Base-by-base conservation (phyloP, 1,140 invertebrate species). In the Argopecten irradians region DNA sequence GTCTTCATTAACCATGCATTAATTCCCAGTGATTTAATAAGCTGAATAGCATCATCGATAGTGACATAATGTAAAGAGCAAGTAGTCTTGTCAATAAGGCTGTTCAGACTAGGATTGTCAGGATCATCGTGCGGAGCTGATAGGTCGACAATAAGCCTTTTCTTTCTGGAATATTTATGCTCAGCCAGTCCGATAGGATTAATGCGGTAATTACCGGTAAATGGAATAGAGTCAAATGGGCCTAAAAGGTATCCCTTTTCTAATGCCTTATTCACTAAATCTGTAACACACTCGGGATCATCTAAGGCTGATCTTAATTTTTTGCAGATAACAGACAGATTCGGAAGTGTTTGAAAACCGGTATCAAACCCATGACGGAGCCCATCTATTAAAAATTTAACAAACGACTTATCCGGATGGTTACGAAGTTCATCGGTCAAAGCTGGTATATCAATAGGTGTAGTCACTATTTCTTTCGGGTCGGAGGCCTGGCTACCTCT, bases 221-320 rank as follows among this genome's bases (percentile, higher is more conserved):
- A 89, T 9, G 88, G 88, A 1, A 82, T 35, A 39, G 2, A 34
- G 16, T 83, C 8, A 86, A 89, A 91, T 7, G 90, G 90, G 14
- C 88, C 85, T 16, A 86, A 9, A 0, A 91, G 32, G 41, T 86
- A 91, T 1, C 88, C 90, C 34, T 89, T 91, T 2, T 82, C 7
- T 39, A 89, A 1, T 88, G 89, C 90, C 1, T 83, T 33, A 19
- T 34, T 3, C 0, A 89, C 19, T 19, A 88, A 22, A 9, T 82
- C 5, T 9, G 8, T 32, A 14, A 83, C 34, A 13, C 28, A 34
- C 1, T 82, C 7, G 2, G 84, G 46, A 16, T 88, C 7, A 8
- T 11, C 11, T n/a, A 19, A 16, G n/a, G 90, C 88, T 11, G 88
- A 89, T n/a, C 19, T 8, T 8, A 88, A 41, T 35, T 91, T 89